Conservation (phyloP, 2,797 vertebrate genomes). For the Mus caroli region DNA sequence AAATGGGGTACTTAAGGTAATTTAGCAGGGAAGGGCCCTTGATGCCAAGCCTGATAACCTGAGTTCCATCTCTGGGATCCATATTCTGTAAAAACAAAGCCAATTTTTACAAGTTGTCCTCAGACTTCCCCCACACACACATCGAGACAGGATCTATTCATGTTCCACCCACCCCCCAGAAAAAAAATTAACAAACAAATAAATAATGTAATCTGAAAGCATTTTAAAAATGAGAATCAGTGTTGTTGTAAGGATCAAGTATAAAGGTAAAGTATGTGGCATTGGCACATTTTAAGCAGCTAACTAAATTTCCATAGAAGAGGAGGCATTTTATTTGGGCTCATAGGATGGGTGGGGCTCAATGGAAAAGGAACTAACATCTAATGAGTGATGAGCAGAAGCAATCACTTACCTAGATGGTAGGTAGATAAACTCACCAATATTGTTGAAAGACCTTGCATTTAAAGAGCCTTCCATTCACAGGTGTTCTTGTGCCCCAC, state of each 20-base stretch:
- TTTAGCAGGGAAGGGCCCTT: background rate
- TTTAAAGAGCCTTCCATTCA: conserved; percentile 54
- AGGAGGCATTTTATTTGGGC: conserved; percentile 31
- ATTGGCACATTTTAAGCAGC: background rate
- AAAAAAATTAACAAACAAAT: background rate
- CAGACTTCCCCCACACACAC: background rate
- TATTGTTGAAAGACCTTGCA: background rate
- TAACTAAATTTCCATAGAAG: conserved; percentile 56
- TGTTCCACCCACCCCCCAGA: background rate
- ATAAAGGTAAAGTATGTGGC: conserved; percentile 19
- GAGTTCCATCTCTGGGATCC: background rate
- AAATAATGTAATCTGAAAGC: background rate
- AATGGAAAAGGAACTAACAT: background rate
- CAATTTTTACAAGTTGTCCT: background rate
- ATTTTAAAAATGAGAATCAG: background rate
- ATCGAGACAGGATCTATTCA: background rate
- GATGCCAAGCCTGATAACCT: background rate
- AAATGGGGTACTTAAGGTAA: background rate
- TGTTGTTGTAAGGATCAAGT: background rate
- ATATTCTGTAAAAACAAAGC: background rate
- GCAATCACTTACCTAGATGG: conserved; percentile 49
- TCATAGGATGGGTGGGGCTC: conserved; percentile 42
- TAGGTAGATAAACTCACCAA: conserved; percentile 7
- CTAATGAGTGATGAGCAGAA: conserved; percentile 38
- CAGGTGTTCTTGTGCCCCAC: background rate